Percentiles rank a stretch among this genome's conserved stretches.
phyloP scores from a whole-genome alignment of 2,888 invertebrate species.

The Yponomeuta cagnagella region DNA sequence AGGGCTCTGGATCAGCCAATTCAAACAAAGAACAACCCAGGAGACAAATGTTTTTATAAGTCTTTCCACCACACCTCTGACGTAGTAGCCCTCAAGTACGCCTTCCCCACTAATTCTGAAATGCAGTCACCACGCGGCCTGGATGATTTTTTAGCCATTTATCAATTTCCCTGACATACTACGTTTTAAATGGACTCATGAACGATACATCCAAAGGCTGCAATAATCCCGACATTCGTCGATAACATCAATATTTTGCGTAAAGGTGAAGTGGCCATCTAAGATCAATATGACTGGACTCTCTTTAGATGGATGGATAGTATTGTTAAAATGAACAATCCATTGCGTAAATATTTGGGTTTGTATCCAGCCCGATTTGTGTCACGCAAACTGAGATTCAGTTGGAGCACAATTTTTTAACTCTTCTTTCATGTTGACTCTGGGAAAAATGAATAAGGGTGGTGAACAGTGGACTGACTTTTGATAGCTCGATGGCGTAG shows the following conservation, averaged over 20 bases:
- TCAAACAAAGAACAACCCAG: too few species aligned
- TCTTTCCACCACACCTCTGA: too few species aligned
- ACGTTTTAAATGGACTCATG: slow-evolving; percentile 1
- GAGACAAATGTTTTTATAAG: too few species aligned
- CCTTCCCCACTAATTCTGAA: background rate
- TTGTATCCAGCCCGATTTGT: slow-evolving; percentile 32
- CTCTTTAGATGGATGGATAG: slow-evolving; percentile 26
- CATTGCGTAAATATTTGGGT: slow-evolving; percentile 27
- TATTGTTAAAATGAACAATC: slow-evolving; percentile 33
- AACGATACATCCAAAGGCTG: slow-evolving; percentile 8
- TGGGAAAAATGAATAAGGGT: slow-evolving; percentile 27
- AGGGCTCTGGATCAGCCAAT: too few species aligned
- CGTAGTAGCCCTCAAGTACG: slow-evolving; percentile 4
- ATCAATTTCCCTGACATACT: background rate
- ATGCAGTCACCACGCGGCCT: background rate
- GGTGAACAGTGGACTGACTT: slow-evolving; percentile 1
- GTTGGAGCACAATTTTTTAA: slow-evolving; percentile 32
- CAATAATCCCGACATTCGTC: background rate
- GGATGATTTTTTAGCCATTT: slow-evolving; percentile 7
- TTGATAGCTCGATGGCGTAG: too few species aligned
- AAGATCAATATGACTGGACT: slow-evolving; percentile 33
- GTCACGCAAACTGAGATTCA: slow-evolving; percentile 27
- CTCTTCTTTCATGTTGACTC: slow-evolving; percentile 30
- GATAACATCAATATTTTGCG: background rate
- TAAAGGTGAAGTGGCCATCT: slow-evolving; percentile 23